Base-by-base conservation (phyloP, 2,888 invertebrate genomes). In the Hypomecis punctinalis region DNA sequence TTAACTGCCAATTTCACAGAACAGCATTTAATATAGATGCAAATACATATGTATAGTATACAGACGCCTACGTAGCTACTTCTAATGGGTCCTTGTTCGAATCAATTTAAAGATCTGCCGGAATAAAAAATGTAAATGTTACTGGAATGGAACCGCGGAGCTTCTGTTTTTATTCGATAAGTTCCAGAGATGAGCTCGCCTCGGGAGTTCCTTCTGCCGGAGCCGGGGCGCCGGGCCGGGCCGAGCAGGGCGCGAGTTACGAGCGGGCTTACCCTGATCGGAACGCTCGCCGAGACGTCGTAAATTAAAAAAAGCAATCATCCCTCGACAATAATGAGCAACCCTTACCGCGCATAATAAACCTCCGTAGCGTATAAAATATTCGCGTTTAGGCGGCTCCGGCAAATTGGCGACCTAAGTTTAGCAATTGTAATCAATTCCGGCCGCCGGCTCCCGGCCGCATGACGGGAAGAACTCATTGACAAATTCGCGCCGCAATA, bases 371-470 rank as follows among this genome's bases (percentile, higher is more conserved):
- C 52, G 64, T 67, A 65, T 68, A 67, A 68, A 65, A 67, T 61
- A 70, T 67, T 66, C 63, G 23, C 48, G 33, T 62, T 67, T 57
- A 61, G 8, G 40, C 42, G 40, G 43, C 59, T 61, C 40, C 49
- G 36, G 59, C 63, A 61, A 67, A 67, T 67, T 66, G 67, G 61
- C 54, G 67, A 67, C 65, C 68, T 65, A 46, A 52, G 70, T 65
- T 68, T 65, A 52, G 67, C 67, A 67, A 70, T 65, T 67, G 63
- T 68, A 67, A 70, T 67, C 54, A 59, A 56, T 59, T 40, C 57
- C 10, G 36, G n/a, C 5, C 53, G 33, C 23, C 6, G 42, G 23
- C 43, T n/a, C 11, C 43, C 6, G 6, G 11, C 11, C 43, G 0
- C 43, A 43, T 43, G 11, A 43, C 11, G 43, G 39, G 43, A 43